phyloP scores from a whole-genome alignment of 1,140 invertebrate species.

The Caenorhabditis briggsae region DNA sequence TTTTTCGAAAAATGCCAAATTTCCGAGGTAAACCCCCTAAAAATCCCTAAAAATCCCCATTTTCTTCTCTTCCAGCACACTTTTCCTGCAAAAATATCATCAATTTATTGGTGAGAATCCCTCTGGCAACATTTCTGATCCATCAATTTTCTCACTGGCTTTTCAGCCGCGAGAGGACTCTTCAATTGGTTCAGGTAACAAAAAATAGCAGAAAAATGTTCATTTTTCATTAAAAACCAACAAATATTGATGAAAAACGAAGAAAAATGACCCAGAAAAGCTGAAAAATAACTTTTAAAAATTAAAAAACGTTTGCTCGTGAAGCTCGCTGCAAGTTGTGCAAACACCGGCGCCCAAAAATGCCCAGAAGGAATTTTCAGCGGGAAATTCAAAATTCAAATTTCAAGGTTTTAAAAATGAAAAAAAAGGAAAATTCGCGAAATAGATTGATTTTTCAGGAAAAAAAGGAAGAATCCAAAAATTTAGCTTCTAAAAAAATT shows the following conservation, averaged over 20 bases:
- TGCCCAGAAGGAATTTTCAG: no score
- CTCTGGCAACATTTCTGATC: constrained; percentile 10
- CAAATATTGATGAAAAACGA: no score
- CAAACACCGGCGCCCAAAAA: no score
- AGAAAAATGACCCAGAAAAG: no score
- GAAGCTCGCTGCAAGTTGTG: no score
- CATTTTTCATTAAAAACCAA: no score
- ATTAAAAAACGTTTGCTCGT: no score
- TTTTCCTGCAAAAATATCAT: neutral
- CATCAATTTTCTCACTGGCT: constrained; percentile 33
- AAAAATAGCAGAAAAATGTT: no score
- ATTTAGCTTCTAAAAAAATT: neutral
- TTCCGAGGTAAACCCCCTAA: neutral
- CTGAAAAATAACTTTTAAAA: no score
- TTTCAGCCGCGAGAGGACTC: neutral
- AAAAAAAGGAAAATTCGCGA: neutral
- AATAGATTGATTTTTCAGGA: neutral
- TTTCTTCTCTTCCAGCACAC: neutral
- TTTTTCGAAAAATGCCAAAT: neutral
- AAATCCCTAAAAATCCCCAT: neutral
- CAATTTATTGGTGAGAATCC: constrained; percentile 12
- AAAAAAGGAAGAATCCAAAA: no score
- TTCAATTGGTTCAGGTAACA: constrained; percentile 20
- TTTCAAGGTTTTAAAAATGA: no score
- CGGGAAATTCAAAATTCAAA: no score